Evolutionary conservation across 2,797 vertebrate genomes (phyloP).

Genomic region (Neomorphus geoffroyi): DNA sequence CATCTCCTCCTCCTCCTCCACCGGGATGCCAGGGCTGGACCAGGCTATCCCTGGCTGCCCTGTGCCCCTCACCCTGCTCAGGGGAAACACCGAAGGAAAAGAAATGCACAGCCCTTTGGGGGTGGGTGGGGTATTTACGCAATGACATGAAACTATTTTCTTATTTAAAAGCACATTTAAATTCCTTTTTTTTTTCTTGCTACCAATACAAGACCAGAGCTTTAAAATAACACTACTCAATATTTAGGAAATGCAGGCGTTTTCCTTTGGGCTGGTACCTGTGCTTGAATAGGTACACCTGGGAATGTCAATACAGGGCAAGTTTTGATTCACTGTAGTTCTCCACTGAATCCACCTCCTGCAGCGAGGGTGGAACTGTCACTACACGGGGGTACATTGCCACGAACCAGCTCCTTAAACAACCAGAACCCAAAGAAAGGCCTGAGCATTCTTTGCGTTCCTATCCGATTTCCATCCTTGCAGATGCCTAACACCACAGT

Average conservation of each 20-base stretch:
- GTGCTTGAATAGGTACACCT: background rate
- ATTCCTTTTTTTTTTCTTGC: background rate
- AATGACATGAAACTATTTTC: fast-evolving
- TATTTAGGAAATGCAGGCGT: background rate
- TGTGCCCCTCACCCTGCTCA: background rate
- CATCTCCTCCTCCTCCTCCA: background rate
- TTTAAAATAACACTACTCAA: background rate
- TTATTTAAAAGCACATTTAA: background rate
- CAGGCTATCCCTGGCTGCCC: background rate
- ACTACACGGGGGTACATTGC: background rate
- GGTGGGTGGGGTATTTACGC: background rate
- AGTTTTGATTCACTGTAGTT: background rate
- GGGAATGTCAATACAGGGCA: fast-evolving
- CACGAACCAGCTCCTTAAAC: background rate
- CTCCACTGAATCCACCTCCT: background rate
- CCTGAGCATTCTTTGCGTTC: background rate
- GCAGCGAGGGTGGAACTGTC: background rate
- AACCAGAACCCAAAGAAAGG: background rate
- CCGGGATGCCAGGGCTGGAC: background rate
- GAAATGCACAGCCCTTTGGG: fast-evolving
- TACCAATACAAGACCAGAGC: background rate
- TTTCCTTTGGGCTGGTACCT: background rate
- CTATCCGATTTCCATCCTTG: background rate
- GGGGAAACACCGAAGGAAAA: fast-evolving
- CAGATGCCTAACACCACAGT: background rate